A percentile compares a stretch with the other conserved stretches of the same genome.
Conservation (phyloP, 2,797 vertebrate genomes). For the Poecile montanus region DNA sequence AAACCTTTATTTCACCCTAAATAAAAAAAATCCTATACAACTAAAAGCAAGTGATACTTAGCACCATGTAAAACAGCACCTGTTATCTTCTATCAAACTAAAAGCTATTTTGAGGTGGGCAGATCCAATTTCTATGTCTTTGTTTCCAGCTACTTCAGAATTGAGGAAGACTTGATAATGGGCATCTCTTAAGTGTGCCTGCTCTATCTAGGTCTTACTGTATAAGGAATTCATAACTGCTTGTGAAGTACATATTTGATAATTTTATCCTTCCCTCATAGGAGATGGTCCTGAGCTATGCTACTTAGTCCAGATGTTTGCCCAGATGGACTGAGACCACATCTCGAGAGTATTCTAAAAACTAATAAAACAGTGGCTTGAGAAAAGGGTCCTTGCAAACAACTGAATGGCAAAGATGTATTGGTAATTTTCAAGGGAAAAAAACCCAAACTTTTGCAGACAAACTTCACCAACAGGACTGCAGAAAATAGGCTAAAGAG, state of each 20-base stretch:
- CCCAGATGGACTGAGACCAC: neutral
- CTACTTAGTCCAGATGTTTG: neutral
- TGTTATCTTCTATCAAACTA: neutral
- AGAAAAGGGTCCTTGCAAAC: neutral
- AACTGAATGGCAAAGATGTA: neutral
- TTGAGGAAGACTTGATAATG: neutral
- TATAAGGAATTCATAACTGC: neutral
- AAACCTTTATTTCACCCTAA: neutral
- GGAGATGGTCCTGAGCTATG: neutral
- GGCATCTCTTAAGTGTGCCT: neutral
- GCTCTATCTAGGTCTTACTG: neutral
- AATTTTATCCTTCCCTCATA: neutral
- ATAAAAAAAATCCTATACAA: neutral
- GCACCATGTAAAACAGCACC: neutral
- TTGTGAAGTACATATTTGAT: neutral
- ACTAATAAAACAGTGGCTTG: neutral
- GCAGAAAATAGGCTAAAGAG: neutral
- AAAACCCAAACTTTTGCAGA: neutral
- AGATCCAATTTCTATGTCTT: neutral
- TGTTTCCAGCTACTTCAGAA: neutral
- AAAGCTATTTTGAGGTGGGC: neutral
- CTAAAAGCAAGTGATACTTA: neutral
- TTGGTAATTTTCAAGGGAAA: neutral
- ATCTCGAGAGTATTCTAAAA: neutral
- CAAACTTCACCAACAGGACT: neutral